Percentiles rank a stretch among this genome's conserved stretches.
phyloP scores from a whole-genome alignment of 2,888 invertebrate genomes.

The Ichneumon xanthorius region DNA sequence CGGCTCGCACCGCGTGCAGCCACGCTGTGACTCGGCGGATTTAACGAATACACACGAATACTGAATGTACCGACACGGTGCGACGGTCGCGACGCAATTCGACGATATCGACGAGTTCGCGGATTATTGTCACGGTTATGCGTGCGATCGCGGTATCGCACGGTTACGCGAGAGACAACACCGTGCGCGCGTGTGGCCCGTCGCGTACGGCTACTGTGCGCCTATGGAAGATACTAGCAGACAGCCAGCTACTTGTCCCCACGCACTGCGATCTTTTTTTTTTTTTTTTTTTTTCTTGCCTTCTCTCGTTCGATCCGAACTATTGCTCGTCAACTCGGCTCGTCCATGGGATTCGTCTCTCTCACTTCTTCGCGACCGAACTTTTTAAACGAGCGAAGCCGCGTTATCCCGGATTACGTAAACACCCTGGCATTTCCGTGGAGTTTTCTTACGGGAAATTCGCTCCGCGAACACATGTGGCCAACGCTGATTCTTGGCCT shows the following conservation, averaged over 20 bases:
- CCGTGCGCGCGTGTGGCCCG: constrained; percentile 35
- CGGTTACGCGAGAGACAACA: constrained; percentile 31
- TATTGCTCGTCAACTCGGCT: constrained; percentile 50
- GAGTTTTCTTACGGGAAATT: constrained; percentile 72
- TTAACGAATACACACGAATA: constrained; percentile 46
- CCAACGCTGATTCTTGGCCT: constrained; percentile 77
- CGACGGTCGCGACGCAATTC: neutral
- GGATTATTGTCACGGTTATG: neutral
- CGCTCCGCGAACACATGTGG: constrained; percentile 79
- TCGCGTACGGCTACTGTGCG: constrained; percentile 34
- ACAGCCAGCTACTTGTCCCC: constrained; percentile 59
- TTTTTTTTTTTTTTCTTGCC: constrained; percentile 18
- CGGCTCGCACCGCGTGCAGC: constrained; percentile 55
- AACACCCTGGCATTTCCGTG: constrained; percentile 79
- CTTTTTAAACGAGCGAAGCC: constrained; percentile 48
- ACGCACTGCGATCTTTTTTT: constrained; percentile 60
- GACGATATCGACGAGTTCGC: constrained; percentile 23
- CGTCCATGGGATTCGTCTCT: constrained; percentile 51
- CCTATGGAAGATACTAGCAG: constrained; percentile 62
- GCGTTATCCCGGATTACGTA: constrained; percentile 80
- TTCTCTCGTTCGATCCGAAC: constrained; percentile 14
- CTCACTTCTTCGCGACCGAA: neutral
- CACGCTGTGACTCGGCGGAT: constrained; percentile 80
- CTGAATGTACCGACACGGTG: constrained; percentile 4
- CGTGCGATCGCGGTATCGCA: neutral